These are phyloP conservation scores for Anarhynchus alexandrinus DNA, from an alignment of 2,113 vertebrate genomes.

Conservation along the genomic window DNA sequence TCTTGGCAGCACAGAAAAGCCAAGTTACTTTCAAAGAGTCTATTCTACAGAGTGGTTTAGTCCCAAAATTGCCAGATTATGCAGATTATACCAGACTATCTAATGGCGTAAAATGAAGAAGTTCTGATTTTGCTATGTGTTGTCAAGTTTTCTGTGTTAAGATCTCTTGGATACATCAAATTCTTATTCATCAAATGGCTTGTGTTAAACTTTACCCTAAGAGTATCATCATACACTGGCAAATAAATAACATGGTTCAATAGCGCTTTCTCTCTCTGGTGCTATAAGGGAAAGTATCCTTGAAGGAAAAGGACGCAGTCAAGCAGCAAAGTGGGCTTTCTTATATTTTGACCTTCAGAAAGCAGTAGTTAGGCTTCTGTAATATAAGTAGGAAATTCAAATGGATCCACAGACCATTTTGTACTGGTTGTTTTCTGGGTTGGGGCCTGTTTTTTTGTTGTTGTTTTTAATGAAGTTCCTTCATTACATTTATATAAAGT, in stretches of 20 bases:
- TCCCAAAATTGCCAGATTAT: not conserved
- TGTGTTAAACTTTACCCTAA: not conserved
- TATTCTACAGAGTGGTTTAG: not conserved
- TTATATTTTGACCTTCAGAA: not conserved
- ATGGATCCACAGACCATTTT: not conserved
- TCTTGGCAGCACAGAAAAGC: not conserved
- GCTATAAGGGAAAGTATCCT: not conserved
- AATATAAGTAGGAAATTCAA: not conserved
- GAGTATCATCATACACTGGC: not conserved
- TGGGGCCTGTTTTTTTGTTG: not conserved
- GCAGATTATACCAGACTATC: not conserved
- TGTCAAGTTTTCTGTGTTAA: not conserved
- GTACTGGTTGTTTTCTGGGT: accelerated
- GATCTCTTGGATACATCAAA: not conserved
- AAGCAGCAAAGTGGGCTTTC: not conserved
- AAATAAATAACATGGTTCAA: not conserved
- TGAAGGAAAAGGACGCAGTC: not conserved
- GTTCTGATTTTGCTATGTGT: not conserved
- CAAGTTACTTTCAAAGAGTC: not conserved
- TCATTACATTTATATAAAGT: not conserved
- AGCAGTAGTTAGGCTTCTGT: not conserved
- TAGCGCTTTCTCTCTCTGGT: not conserved
- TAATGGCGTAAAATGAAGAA: not conserved
- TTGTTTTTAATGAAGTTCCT: not conserved
- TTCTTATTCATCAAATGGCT: not conserved